Evolutionary conservation across 2,113 vertebrate species (phyloP), one percentile per base, ranked within the genome.

Genomic region (Nesospiza acunhae): DNA sequence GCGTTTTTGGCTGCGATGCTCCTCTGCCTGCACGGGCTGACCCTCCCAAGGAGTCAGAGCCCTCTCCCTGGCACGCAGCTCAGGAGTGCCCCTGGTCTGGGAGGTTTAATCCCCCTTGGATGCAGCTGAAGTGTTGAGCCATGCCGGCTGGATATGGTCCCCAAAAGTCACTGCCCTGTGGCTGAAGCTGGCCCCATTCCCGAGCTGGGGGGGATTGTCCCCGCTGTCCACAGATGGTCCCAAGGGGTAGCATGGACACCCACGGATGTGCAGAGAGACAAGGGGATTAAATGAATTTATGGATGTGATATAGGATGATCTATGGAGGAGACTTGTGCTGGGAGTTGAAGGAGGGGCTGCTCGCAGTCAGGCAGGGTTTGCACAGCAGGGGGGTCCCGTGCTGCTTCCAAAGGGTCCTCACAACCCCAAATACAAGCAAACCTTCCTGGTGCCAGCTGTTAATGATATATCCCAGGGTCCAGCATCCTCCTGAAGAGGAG

Each of bases 201-300:
- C 4, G 4, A 2, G 15, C 13, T 30, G 47, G 33, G 50, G 12
- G 22, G 2, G 2, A 4, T 39, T 60, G 46, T 59, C 33, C 23
- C 33, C 15, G 8, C 55, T 35, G 63, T n/a, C 50, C 4, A 3
- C 2, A 12, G 49, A 5, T 5, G 21, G n/a, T 37, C 44, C 39
- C 35, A 20, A 16, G 27, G 21, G 41, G 5, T 4, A 5, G 10
- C 50, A 18, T 0, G 2, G 50, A 39, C n/a, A n/a, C 26, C 47
- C 35, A 15, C 15, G 2, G 6, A 56, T 23, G 8, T 27, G 28
- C 23, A 27, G 69, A 11, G 81, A 13, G 22, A 37, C 42, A 35
- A 67, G 31, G 60, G 52, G 11, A 9, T 50, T 3, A 28, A 35
- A 47, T 17, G 23, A 11, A 10, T 83, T 17, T 5, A 6, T 64